Conservation (phyloP, 2,113 vertebrate species). For the Aegotheles bennettii region DNA sequence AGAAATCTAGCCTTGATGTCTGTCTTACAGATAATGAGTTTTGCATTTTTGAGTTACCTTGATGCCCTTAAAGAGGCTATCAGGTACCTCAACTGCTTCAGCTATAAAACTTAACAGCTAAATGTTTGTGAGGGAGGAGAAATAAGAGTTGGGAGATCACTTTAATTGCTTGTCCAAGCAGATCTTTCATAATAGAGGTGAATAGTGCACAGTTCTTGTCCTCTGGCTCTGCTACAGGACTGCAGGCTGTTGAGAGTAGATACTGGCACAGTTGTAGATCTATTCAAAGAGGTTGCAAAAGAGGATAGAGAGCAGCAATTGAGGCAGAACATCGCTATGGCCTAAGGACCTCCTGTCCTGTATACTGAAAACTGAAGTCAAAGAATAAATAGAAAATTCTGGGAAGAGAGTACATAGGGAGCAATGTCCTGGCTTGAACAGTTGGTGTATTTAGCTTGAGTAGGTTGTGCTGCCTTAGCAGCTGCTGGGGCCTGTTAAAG, state of each 20-base stretch:
- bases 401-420: not conserved
- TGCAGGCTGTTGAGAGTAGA: not conserved
- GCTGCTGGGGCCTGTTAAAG: not conserved
- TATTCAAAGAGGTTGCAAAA: not conserved
- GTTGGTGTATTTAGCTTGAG: not conserved
- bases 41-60: not conserved
- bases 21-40: not conserved
- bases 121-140: not conserved
- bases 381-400: not conserved
- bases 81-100: not conserved
- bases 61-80: not conserved
- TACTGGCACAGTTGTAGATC: not conserved
- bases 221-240: not conserved
- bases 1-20: not conserved
- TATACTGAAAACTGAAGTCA: not conserved
- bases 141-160: not conserved
- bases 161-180: not conserved
- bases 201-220: not conserved
- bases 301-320: not conserved
- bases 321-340: not conserved
- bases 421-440: not conserved
- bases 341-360: not conserved
- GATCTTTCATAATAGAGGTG: not conserved
- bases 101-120: not conserved
- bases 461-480: not conserved